Percentiles rank a stretch among this genome's conserved stretches.
Conservation (phyloP, 1,140 invertebrate species). For the Cecropterus lyciades region DNA sequence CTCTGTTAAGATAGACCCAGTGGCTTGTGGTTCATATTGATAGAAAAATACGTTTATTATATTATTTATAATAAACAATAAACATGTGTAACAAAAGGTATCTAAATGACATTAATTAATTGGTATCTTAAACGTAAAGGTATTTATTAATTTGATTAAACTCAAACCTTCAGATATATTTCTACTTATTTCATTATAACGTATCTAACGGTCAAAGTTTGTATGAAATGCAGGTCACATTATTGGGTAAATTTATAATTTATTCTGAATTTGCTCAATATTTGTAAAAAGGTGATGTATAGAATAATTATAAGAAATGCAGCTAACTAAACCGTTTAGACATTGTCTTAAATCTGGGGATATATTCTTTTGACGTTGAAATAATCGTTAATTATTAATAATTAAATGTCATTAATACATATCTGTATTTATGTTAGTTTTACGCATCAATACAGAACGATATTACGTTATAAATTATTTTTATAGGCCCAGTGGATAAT, state of each 20-base stretch:
- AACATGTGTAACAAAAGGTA: no score
- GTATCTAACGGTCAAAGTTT: not conserved
- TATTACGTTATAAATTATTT: no score
- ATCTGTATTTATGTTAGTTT: no score
- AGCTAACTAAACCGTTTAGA: slow-evolving; percentile 41
- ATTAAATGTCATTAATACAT: no score
- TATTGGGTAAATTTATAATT: slow-evolving; percentile 32
- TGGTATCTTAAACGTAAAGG: no score
- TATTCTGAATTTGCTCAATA: slow-evolving; percentile 59
- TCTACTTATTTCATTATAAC: no score
- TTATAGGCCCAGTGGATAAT: not conserved
- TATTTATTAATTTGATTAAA: no score
- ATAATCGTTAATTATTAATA: no score
- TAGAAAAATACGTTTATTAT: slow-evolving; percentile 7
- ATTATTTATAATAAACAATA: not conserved
- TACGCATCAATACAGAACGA: no score
- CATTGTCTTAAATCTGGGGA: not conserved
- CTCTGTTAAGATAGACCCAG: slow-evolving; percentile 2
- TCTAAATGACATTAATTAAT: no score
- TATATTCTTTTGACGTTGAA: no score
- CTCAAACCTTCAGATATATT: no score
- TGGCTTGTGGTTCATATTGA: slow-evolving; percentile 17
- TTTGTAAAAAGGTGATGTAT: slow-evolving; percentile 46
- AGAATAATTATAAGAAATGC: slow-evolving; percentile 41
- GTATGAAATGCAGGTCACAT: slow-evolving; percentile 32